Percentiles rank a stretch among this genome's conserved stretches.
phyloP scores from a whole-genome alignment of 2,113 vertebrate species.

The Caranx melampygus region DNA sequence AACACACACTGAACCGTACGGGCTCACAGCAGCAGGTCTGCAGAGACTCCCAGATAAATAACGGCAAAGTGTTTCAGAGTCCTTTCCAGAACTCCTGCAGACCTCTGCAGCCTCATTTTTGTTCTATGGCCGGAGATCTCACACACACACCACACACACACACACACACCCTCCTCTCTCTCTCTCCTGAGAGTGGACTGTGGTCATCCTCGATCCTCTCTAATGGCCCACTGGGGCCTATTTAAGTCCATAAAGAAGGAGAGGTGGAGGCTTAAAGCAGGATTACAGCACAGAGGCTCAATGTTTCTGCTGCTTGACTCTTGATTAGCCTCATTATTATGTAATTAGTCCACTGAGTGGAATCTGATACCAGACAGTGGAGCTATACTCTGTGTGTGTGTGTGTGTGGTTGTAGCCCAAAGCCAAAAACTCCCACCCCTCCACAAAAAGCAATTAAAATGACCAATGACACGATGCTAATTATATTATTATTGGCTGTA shows the following conservation, averaged over 20 bases:
- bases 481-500: neutral
- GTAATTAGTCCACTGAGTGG: constrained; percentile 62
- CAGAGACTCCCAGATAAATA: constrained; percentile 22
- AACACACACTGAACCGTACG: neutral
- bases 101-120: constrained; percentile 24
- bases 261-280: constrained; percentile 60
- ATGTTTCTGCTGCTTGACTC: constrained; percentile 63
- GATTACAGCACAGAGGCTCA: constrained; percentile 67
- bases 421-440: neutral
- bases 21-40: constrained; percentile 39
- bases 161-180: neutral
- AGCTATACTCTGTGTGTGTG: constrained; percentile 27
- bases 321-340: constrained; percentile 73
- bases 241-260: constrained; percentile 76
- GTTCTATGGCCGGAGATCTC: neutral
- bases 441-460: constrained; percentile 9
- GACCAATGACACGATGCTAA: neutral
- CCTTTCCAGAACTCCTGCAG: neutral
- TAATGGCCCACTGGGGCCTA: constrained; percentile 71
- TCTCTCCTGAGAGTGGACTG: constrained; percentile 48
- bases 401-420: constrained; percentile 8
- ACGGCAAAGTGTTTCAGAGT: neutral
- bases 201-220: constrained; percentile 60
- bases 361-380: constrained; percentile 54
- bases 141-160: constrained; percentile 6